phyloP scores from a whole-genome alignment of 2,888 invertebrate genomes.

The Lycocerus yunnanus region DNA sequence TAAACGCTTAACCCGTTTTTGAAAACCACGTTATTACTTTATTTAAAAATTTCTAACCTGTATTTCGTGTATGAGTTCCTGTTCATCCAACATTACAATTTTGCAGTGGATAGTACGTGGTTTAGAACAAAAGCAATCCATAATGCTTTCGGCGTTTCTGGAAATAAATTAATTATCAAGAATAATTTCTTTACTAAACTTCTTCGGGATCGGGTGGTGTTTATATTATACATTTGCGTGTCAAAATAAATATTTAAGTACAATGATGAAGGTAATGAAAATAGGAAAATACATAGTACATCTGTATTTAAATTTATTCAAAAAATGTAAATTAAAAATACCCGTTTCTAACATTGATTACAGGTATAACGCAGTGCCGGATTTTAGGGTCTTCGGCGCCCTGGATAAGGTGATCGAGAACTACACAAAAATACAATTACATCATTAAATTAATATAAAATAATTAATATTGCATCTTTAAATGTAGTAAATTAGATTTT shows the following conservation, averaged over 20 bases:
- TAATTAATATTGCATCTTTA: too few species aligned
- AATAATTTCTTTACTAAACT: too few species aligned
- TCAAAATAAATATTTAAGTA: constrained; percentile 5
- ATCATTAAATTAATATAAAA: too few species aligned
- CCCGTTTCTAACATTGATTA: too few species aligned
- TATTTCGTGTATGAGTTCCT: constrained; percentile 87
- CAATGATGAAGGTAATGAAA: neutral
- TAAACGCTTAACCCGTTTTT: neutral
- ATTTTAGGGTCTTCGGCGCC: too few species aligned
- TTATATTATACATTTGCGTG: constrained; percentile 4
- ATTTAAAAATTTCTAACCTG: constrained; percentile 65
- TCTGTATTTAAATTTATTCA: constrained; percentile 1
- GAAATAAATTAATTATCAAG: constrained; percentile 4
- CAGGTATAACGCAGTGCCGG: too few species aligned
- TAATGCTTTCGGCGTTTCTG: constrained; percentile 22
- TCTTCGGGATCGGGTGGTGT: neutral
- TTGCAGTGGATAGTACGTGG: constrained; percentile 64
- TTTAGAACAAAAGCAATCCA: constrained; percentile 55
- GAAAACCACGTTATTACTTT: neutral
- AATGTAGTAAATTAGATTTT: too few species aligned
- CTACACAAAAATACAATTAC: too few species aligned
- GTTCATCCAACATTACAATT: constrained; percentile 86
- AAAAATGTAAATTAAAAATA: neutral
- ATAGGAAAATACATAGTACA: constrained; percentile 8
- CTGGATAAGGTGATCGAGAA: too few species aligned